Conservation (phyloP, 2,797 vertebrate genomes). For the Buphagus erythrorhynchus region DNA sequence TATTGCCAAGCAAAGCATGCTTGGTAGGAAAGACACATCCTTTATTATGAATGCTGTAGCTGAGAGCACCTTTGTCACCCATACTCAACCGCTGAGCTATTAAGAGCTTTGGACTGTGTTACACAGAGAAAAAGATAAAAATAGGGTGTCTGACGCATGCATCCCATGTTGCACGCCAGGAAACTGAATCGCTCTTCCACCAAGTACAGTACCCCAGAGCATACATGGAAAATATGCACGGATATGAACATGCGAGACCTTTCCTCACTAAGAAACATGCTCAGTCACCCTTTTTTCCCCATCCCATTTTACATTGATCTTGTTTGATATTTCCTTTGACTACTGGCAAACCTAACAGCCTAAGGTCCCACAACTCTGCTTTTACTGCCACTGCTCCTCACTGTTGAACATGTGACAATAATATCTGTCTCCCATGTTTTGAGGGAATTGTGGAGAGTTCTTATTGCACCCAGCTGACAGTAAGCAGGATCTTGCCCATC, state of each 20-base stretch:
- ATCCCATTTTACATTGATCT: neutral
- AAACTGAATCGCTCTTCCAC: conserved; percentile 13
- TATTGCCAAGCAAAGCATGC: neutral
- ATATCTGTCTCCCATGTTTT: neutral
- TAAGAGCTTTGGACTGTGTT: conserved; percentile 46
- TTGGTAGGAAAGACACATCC: neutral
- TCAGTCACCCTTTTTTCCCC: neutral
- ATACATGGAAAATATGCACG: conserved; percentile 60
- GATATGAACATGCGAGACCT: neutral
- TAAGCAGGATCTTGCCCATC: neutral
- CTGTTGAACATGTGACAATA: neutral
- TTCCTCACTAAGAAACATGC: conserved; percentile 23
- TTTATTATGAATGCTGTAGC: neutral
- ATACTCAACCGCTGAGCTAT: neutral
- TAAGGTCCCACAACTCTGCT: neutral
- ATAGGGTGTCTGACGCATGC: conserved; percentile 63
- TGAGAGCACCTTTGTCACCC: conserved; percentile 11
- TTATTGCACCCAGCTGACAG: neutral
- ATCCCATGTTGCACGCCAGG: conserved; percentile 30
- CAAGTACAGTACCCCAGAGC: conserved; percentile 21
- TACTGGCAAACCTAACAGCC: neutral
- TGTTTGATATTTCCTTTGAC: neutral
- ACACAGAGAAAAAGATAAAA: conserved; percentile 68
- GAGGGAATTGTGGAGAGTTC: neutral
- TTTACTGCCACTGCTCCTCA: neutral